Evolutionary conservation across 2,888 invertebrate genomes (phyloP), one percentile per base, ranked within the genome.

Genomic region (Apamea anceps): DNA sequence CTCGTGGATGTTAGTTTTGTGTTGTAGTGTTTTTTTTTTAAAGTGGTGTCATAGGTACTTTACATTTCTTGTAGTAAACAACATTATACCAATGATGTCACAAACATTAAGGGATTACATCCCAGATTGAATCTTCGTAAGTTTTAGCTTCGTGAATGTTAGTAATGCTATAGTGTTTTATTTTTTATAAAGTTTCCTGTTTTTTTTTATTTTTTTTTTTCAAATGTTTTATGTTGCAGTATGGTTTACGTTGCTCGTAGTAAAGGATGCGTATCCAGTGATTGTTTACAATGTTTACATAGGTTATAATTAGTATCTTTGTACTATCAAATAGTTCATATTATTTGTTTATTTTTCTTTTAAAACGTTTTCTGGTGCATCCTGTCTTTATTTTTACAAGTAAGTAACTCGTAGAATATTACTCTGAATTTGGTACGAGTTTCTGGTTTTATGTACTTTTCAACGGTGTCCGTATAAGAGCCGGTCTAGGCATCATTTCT

Each of bases 241-340:
- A 57, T 57, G 12, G 0, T 45, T 18, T 21, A 15, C 10, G 7
- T 63, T 42, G 42, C 28, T 77, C 32, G 6, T 65, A 45, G n/a
- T n/a, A 32, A 15, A 66, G 12, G 3, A 25, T 57, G 8, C 2
- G 37, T 51, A 42, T 62, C 7, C 2, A n/a, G 65, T 54, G 25
- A 21, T n/a, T 77, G 3, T 65, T 78, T 21, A 28, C 18, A 63
- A 57, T 74, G 28, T 51, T 37, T 71, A 74, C 18, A 57, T 32
- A 18, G 15, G 37, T 25, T 1, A 13, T 32, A 48, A 70, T 2
- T 1, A 48, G 13, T 45, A 75, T 13, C 1, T 51, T 37, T n/a
- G 4, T 37, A 12, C 4, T 48, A n/a, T 21, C 4, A 51, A 77
- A 28, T n/a, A 18, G 48, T 37, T 15, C 12, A 42, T 2, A 28